Evolutionary conservation across 1,140 invertebrate species (phyloP).

Genomic region (Bombyx mandarina): DNA sequence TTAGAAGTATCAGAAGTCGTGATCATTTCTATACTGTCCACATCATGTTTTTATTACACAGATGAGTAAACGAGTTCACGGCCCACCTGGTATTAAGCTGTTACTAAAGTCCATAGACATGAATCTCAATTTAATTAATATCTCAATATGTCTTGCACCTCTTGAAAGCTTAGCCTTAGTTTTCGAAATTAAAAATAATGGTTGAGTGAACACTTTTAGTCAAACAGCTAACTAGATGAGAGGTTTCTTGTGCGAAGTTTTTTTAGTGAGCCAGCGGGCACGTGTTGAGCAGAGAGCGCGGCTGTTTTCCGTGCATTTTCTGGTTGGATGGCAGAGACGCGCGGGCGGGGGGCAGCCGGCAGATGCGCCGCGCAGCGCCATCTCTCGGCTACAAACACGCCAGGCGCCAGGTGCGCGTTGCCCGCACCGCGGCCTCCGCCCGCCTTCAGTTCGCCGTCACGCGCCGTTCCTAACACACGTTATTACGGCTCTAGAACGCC

Average conservation of each 20-base stretch:
- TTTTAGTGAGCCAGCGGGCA: slow-evolving; percentile 38
- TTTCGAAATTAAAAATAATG: no score
- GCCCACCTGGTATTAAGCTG: no score
- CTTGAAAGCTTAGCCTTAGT: no score
- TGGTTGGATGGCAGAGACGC: slow-evolving; percentile 35
- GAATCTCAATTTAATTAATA: no score
- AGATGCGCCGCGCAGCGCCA: slow-evolving; percentile 64
- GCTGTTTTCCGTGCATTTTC: slow-evolving; percentile 65
- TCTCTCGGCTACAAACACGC: slow-evolving; percentile 40
- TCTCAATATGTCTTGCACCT: no score
- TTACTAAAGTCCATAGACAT: no score
- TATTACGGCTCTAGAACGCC: slow-evolving; percentile 35
- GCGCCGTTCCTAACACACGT: slow-evolving; percentile 53
- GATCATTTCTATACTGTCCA: no score
- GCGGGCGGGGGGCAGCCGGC: slow-evolving; percentile 30
- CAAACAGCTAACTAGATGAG: slow-evolving; percentile 12
- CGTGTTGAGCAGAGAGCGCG: slow-evolving; percentile 52
- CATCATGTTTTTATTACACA: no score
- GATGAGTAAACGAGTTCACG: no score
- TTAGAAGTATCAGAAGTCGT: no score
- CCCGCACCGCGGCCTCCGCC: slow-evolving; percentile 53
- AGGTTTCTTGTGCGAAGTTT: slow-evolving; percentile 42
- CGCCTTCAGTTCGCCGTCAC: slow-evolving; percentile 64
- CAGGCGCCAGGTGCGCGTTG: slow-evolving; percentile 51
- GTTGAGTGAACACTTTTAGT: no score